Evolutionary conservation across 2,113 vertebrate species (phyloP), one percentile per base, ranked within the genome.

Genomic region (Pelusios castaneus): DNA sequence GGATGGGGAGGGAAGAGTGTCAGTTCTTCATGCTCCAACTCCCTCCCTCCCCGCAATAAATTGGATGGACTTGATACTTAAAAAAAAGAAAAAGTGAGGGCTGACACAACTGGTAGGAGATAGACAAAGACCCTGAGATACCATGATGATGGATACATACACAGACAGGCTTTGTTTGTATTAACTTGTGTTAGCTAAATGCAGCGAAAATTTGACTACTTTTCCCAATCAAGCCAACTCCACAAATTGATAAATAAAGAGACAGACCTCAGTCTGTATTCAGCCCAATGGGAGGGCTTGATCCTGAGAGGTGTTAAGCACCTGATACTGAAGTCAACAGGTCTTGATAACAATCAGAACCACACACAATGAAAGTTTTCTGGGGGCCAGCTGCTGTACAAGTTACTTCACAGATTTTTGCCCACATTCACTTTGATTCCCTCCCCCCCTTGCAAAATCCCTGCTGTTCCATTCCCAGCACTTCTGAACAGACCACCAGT

Each of bases 201-300:
- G 76, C 89, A 52, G 84, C 80, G 70, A 83, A 93, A 90, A 94
- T 84, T 87, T 82, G 93, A 70, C 67, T 4, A 58, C 52, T 87
- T 89, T 94, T 78, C 31, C 73, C 94, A 85, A 88, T 89, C 70
- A 60, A 94, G 86, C 88, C 86, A 77, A 85, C n/a, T 82, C 38
- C 52, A 45, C 43, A 45, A 94, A 90, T 24, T 79, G 41, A 91
- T 21, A 89, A 31, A 78, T 12, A 85, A 80, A 89, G 73, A 24
- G 63, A 85, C 91, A 91, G 31, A 91, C 19, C 81, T 78, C 56
- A 89, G 85, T 90, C 90, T 94, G n/a, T 81, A 81, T 92, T 94
- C 92, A 67, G 54, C 38, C 27, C 45, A 86, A 54, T 55, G 45
- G 34, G 51, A 90, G 27, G 94, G 80, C 38, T 43, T 31, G 25